Percentiles rank a stretch among this genome's conserved stretches.
phyloP scores from a whole-genome alignment of 2,888 invertebrate species.

The Ennomos erosarius region DNA sequence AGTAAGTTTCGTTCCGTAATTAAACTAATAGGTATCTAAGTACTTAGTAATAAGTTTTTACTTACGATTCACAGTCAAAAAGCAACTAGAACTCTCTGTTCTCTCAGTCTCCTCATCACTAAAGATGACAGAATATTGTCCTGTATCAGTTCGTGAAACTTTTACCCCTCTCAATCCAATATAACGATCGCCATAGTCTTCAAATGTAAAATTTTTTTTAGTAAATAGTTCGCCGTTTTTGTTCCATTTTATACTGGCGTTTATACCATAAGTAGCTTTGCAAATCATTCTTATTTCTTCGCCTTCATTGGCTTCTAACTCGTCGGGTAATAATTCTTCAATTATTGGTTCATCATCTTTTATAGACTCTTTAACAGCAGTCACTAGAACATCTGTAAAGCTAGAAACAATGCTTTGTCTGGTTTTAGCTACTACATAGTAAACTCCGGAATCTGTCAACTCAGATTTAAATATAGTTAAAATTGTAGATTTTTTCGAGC shows the following conservation, averaged over 20 bases:
- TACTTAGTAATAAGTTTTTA: slow-evolving; percentile 1
- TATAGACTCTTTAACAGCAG: slow-evolving; percentile 16
- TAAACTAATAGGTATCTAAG: too few species aligned
- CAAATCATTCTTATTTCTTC: slow-evolving; percentile 45
- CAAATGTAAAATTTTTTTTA: slow-evolving; percentile 17
- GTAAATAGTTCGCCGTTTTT: slow-evolving; percentile 36
- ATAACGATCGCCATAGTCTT: slow-evolving; percentile 44
- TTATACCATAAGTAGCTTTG: slow-evolving; percentile 38
- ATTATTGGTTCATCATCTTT: slow-evolving; percentile 36
- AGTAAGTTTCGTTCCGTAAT: too few species aligned
- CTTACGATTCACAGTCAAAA: slow-evolving; percentile 46
- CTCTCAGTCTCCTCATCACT: slow-evolving; percentile 32
- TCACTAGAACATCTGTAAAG: slow-evolving; percentile 44
- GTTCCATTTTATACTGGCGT: slow-evolving; percentile 41
- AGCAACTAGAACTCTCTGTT: slow-evolving; percentile 29
- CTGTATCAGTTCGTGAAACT: slow-evolving; percentile 31
- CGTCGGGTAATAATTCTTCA: slow-evolving; percentile 44
- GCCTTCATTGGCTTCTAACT: slow-evolving; percentile 40
- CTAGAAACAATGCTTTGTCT: slow-evolving; percentile 44
- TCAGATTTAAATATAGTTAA: slow-evolving; percentile 38
- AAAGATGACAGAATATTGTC: slow-evolving; percentile 42
- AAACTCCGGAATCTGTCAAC: slow-evolving; percentile 48
- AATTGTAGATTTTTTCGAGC: slow-evolving; percentile 22
- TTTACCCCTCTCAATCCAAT: slow-evolving; percentile 41
- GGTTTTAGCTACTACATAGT: slow-evolving; percentile 45